Conservation (phyloP, 2,113 vertebrate species). For the Progne subis region DNA sequence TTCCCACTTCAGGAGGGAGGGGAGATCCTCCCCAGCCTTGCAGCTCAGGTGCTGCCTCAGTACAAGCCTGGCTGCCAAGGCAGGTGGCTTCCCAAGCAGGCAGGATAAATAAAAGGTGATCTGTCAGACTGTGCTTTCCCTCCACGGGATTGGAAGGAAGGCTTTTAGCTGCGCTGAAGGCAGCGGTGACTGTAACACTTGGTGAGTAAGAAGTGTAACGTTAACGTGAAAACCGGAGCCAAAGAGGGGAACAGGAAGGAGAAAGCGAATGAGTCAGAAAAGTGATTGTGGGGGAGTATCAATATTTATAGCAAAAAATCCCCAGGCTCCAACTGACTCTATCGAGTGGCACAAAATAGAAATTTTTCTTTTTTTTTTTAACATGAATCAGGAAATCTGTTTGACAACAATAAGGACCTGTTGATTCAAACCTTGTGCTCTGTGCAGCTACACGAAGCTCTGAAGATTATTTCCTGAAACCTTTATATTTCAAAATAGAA, state of each 20-base stretch:
- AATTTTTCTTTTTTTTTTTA: too few species aligned
- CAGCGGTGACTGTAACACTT: background rate
- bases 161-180: background rate
- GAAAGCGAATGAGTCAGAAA: constrained; percentile 23
- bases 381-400: constrained; percentile 10
- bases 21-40: background rate
- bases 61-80: background rate
- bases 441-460: background rate
- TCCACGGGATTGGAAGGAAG: background rate
- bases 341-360: background rate
- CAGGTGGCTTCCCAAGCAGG: background rate
- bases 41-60: background rate
- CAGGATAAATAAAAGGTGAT: constrained; percentile 12
- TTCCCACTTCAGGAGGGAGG: fast-evolving
- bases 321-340: background rate
- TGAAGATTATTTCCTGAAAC: background rate
- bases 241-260: background rate
- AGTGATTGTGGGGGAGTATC: background rate
- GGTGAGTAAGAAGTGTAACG: constrained; percentile 27
- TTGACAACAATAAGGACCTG: constrained; percentile 22
- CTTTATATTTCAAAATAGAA: background rate
- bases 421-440: background rate
- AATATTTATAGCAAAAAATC: constrained; percentile 58
- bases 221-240: constrained; percentile 1
- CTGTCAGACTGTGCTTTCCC: background rate